Percentiles rank a stretch among this genome's conserved stretches.
phyloP scores from a whole-genome alignment of 2,113 vertebrate species.

The Gopherus flavomarginatus region DNA sequence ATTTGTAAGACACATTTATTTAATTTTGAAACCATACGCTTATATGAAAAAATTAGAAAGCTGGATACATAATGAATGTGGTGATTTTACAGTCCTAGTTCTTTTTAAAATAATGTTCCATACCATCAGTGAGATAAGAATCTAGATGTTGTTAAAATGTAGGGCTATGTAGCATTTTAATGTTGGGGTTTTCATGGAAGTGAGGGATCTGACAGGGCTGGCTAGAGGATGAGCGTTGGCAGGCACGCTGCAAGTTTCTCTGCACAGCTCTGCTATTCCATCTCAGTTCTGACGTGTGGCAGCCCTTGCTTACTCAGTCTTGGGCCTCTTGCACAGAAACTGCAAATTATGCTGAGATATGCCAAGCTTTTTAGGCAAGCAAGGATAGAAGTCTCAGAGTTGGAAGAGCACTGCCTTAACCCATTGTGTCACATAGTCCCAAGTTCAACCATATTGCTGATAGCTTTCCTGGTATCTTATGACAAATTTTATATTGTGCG shows the following conservation, averaged over 20 bases:
- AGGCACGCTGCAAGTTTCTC: rapidly evolving
- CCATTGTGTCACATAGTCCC: not conserved
- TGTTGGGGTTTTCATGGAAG: not conserved
- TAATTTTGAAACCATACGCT: conserved; percentile 63
- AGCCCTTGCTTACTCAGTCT: not conserved
- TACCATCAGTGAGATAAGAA: not conserved
- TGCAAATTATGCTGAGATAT: not conserved
- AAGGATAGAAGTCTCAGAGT: not conserved
- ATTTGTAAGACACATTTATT: conserved; percentile 68
- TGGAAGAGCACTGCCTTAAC: not conserved
- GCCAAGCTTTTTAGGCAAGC: not conserved
- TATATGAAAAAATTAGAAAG: conserved; percentile 32
- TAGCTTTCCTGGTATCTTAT: not conserved
- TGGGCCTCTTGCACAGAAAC: not conserved
- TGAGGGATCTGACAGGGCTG: not conserved
- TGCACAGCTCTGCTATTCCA: not conserved
- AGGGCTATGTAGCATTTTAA: not conserved
- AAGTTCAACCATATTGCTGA: not conserved
- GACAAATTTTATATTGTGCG: not conserved
- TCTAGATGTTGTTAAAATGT: not conserved
- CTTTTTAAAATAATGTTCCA: not conserved
- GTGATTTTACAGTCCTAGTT: not conserved
- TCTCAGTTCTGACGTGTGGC: not conserved
- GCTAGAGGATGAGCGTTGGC: not conserved
- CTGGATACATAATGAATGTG: not conserved